Base-by-base conservation (phyloP, 2,888 invertebrate genomes). In the Caenorhabditis zanzibari region DNA sequence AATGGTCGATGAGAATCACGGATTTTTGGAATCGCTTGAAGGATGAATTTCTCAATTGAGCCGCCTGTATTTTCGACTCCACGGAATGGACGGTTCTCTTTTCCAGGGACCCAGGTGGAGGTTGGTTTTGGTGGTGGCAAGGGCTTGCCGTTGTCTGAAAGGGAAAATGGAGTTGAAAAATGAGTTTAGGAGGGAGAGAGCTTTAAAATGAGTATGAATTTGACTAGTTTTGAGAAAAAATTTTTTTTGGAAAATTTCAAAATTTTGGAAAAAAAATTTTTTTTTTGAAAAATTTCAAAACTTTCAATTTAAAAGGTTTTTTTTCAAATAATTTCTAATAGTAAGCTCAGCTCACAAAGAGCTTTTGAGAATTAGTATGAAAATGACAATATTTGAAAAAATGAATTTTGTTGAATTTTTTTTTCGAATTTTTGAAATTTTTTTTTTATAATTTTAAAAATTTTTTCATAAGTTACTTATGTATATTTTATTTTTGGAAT, bases 31-130 rank as follows among this genome's bases (percentile, higher is more conserved):
- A 91, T 86, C 28, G 89, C 89, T 66, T 91, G 91, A 56, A 91
- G 85, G 38, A 91, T 91, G 86, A 91, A 91, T 82, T 91, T 90
- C 79, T 91, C 91, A 76, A 91, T 89, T 16, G 91, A 81, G 2
- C 91, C 90, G 41, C 88, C 88, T 2, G 85, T 86, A 41, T 85
- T 83, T 28, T 86, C 83, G 19, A 86, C 88, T 26, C 91, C 91
- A 41, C 91, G 85, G 88, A 91, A 91, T 35, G 88, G 85, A 1
- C 91, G 79, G 66, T 91, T 91, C 81, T 91, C 91, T 32, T 86
- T 83, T 19, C 91, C 91, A 2, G 91, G 91, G 6, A 87, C 85
- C 91, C 91, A 91, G 22, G 71, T 89, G 72, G 87, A 91, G 81
- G 54, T 87, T 54, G 66, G 89, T 86, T 69, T 88, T 19, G 84